Percentiles rank a stretch among this genome's conserved stretches.
Evolutionary conservation across 2,797 vertebrate species (phyloP).

Genomic region (Orestias chungarensis): DNA sequence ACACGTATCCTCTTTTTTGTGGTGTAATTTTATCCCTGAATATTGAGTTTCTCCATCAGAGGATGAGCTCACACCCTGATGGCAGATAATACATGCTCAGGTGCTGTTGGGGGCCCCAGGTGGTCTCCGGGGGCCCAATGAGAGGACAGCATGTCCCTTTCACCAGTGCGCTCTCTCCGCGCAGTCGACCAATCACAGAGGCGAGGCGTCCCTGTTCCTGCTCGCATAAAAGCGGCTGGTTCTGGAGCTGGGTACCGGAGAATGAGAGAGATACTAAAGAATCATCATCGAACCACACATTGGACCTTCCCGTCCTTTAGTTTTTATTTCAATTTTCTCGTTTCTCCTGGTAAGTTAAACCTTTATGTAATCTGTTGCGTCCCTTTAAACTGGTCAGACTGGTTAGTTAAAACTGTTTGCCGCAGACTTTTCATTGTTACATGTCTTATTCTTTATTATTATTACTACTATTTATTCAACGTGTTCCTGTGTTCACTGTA

Average conservation of each 20-base stretch:
- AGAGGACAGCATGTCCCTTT: conserved; percentile 13
- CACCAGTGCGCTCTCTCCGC: conserved; percentile 16
- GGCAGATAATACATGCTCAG: neutral
- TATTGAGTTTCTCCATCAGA: neutral
- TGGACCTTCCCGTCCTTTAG: conserved; percentile 75
- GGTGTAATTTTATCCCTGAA: neutral
- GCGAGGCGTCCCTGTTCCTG: conserved; percentile 36
- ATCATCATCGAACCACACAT: conserved; percentile 20
- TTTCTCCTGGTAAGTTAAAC: conserved; percentile 72
- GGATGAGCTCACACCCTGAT: conserved; percentile 13
- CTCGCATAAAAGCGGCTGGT: conserved; percentile 70
- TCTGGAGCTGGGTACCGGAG: conserved; percentile 44
- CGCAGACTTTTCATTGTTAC: neutral
- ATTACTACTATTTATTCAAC: neutral
- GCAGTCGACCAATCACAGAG: conserved; percentile 71
- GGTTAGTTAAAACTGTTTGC: neutral
- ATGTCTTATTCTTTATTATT: neutral
- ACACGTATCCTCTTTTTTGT: neutral
- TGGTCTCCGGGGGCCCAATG: conserved; percentile 72
- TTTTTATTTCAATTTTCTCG: conserved; percentile 68
- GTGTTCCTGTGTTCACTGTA: neutral
- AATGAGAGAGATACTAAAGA: conserved; percentile 70
- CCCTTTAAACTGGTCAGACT: neutral
- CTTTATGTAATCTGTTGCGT: neutral
- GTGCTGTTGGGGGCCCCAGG: conserved; percentile 41